A percentile compares a stretch with the other conserved stretches of the same genome.
These are phyloP conservation scores for Drosophila yakuba DNA, from an alignment of 1,140 invertebrate species.

Conservation along the genomic window DNA sequence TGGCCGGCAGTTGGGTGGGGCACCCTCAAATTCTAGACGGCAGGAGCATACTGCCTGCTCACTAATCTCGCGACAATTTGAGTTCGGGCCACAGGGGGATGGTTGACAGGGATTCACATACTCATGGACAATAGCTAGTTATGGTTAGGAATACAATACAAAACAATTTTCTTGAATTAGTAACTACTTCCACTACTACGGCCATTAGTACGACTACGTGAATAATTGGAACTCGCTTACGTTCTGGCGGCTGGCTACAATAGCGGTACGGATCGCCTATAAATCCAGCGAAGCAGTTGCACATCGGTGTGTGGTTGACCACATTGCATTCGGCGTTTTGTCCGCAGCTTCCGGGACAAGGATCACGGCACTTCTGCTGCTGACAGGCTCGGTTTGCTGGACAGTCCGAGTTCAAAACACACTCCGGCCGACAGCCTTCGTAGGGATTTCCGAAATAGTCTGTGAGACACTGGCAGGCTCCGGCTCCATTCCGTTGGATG, in stretches of 20 bases:
- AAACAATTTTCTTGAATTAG: slow-evolving; percentile 61
- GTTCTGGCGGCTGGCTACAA: slow-evolving; percentile 86
- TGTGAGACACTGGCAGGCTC: slow-evolving; percentile 89
- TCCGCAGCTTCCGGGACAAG: slow-evolving; percentile 91
- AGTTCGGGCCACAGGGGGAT: slow-evolving; percentile 89
- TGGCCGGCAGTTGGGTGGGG: slow-evolving; percentile 91
- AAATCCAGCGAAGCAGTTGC: slow-evolving; percentile 88
- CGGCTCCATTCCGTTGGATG: slow-evolving; percentile 88
- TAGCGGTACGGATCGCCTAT: slow-evolving; percentile 89
- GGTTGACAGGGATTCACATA: slow-evolving; percentile 87
- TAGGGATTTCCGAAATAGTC: slow-evolving; percentile 91
- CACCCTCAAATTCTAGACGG: slow-evolving; percentile 89
- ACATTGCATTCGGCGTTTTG: slow-evolving; percentile 90
- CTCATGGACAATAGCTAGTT: slow-evolving; percentile 83
- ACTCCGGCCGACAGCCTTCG: slow-evolving; percentile 90
- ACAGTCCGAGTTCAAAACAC: slow-evolving; percentile 90
- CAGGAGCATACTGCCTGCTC: slow-evolving; percentile 90
- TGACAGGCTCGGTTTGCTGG: slow-evolving; percentile 89
- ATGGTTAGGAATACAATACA: slow-evolving; percentile 55
- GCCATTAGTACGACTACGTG: slow-evolving; percentile 44
- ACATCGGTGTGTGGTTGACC: slow-evolving; percentile 90
- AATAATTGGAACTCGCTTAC: slow-evolving; percentile 85
- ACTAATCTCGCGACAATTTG: slow-evolving; percentile 87
- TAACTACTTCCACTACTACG: slow-evolving; percentile 64
- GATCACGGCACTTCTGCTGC: slow-evolving; percentile 91